Evolutionary conservation across 2,797 vertebrate species (phyloP).

Genomic region (Zalophus californianus): DNA sequence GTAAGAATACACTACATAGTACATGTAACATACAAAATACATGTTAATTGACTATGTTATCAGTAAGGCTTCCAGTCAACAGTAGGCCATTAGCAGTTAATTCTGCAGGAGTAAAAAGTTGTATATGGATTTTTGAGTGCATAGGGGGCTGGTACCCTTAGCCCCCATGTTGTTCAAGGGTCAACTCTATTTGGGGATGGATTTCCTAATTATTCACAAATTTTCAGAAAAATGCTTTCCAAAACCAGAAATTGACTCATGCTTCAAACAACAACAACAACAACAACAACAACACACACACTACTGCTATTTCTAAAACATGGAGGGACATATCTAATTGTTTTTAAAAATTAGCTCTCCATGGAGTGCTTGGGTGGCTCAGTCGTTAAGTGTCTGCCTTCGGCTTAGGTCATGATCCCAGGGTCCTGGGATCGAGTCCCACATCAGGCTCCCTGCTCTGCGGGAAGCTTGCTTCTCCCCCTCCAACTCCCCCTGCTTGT

Average conservation of each 20-base stretch:
- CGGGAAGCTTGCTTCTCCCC: too few species aligned
- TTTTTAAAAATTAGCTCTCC: constrained; percentile 19
- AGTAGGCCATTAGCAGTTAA: not conserved
- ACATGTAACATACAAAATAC: not conserved
- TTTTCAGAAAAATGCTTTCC: not conserved
- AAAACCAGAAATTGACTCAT: not conserved
- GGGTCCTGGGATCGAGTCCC: too few species aligned
- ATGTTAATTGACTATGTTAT: not conserved
- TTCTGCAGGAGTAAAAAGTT: not conserved
- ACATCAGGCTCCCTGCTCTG: too few species aligned
- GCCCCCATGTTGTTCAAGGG: not conserved
- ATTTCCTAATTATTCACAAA: constrained; percentile 8
- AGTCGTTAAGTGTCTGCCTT: too few species aligned
- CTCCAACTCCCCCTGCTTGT: too few species aligned
- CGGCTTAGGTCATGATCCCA: too few species aligned
- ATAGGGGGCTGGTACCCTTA: not conserved
- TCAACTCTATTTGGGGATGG: not conserved
- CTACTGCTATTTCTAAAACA: not conserved
- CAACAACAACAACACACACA: not conserved
- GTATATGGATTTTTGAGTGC: not conserved
- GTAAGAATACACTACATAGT: not conserved
- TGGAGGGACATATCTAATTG: not conserved
- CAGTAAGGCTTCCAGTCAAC: not conserved
- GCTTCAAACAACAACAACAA: not conserved
- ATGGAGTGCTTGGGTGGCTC: too few species aligned